Evolutionary conservation across 2,113 vertebrate species (phyloP).

Genomic region (Sinosuthora webbiana): DNA sequence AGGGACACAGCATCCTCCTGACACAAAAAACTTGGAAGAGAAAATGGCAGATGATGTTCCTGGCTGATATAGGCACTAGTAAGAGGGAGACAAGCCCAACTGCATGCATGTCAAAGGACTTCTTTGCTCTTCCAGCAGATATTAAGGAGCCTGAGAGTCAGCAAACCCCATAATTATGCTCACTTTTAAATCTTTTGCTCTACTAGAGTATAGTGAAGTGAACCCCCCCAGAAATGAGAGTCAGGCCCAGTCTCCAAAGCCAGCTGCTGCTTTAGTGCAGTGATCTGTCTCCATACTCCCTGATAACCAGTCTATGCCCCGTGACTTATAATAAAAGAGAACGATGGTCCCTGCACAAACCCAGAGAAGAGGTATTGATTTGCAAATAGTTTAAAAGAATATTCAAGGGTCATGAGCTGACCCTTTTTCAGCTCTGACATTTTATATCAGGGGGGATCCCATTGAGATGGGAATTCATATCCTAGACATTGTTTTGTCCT

Average conservation of each 20-base stretch:
- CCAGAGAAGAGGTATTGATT: conserved; percentile 65
- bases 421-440: conserved; percentile 67
- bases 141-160: not conserved
- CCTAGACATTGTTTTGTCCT: conserved; percentile 66
- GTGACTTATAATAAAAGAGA: conserved; percentile 58
- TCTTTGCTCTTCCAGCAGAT: not conserved
- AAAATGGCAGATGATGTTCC: not conserved
- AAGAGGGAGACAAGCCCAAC: not conserved
- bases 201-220: not conserved
- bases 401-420: conserved; percentile 64
- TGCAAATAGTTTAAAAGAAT: conserved; percentile 71
- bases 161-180: not conserved
- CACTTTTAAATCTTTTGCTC: not conserved
- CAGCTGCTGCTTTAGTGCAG: conserved; percentile 47
- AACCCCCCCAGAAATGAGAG: not conserved
- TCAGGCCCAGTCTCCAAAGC: not conserved
- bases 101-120: not conserved
- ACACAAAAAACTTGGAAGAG: not conserved
- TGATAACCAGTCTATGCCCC: conserved; percentile 43
- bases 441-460: conserved; percentile 65
- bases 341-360: conserved; percentile 31
- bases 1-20: not conserved
- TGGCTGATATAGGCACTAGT: not conserved
- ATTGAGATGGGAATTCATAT: conserved; percentile 70
- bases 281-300: conserved; percentile 38